These are phyloP conservation scores for Syncerus caffer DNA, from an alignment of 2,797 vertebrate genomes.

Conservation along the genomic window DNA sequence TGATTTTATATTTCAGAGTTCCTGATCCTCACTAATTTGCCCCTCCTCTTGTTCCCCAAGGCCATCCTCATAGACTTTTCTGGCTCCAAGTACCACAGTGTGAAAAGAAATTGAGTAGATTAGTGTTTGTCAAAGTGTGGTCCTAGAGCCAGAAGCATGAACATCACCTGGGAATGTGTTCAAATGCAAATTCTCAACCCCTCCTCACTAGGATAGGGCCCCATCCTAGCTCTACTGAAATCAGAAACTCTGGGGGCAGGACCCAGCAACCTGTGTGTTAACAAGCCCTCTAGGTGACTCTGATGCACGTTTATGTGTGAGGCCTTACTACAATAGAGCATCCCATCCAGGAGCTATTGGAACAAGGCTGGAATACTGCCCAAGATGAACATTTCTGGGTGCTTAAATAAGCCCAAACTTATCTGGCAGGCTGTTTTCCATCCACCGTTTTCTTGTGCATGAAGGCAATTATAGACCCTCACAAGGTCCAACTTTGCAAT, in stretches of 20 bases:
- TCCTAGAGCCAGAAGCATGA: not conserved
- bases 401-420: not conserved
- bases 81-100: not conserved
- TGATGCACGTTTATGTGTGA: not conserved
- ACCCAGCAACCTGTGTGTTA: not conserved
- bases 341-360: not conserved
- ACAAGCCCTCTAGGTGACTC: not conserved
- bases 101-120: not conserved
- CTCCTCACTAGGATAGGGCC: not conserved
- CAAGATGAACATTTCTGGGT: not conserved
- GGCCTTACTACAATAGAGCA: not conserved
- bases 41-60: not conserved
- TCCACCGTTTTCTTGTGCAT: not conserved
- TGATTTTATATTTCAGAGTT: not conserved
- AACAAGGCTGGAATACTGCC: not conserved
- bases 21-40: not conserved
- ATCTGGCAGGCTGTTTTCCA: conserved; percentile 23
- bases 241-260: not conserved
- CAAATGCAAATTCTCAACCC: conserved; percentile 9
- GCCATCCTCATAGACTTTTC: not conserved
- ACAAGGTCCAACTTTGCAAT: not conserved
- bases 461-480: conserved; percentile 24
- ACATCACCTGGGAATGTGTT: not conserved
- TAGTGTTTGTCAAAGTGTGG: not conserved
- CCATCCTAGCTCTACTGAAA: not conserved